Base-by-base conservation (phyloP, 2,113 vertebrate genomes). In the Corvus moneduloides region DNA sequence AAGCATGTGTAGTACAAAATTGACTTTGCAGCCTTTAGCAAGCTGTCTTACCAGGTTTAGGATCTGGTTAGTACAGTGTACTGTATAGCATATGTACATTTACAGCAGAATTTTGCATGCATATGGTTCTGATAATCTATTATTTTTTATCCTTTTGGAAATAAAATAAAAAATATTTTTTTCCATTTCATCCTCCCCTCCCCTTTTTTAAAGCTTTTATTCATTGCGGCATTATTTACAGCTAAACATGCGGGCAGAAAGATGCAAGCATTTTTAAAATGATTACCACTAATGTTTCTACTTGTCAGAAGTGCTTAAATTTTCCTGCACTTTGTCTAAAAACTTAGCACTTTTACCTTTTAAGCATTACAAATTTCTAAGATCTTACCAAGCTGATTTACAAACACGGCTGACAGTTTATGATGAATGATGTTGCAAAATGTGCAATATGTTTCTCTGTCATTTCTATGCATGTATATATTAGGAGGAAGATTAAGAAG, bases 221-320 rank as follows among this genome's bases (percentile, higher is more conserved):
- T 98, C 95, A 88, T 97, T 77, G 93, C 23, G 58, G 89, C 83
- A 89, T 97, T 98, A 98, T 98, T 98, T 98, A 98, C 97, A 98
- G 95, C 97, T 97, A 98, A 98, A 97, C 96, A 97, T 87, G 96
- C 95, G 97, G 98, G 97, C 96, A 97, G 98, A 78, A 97, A 97
- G 97, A 98, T 96, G 96, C 85, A 75, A 98, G 97, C 96, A 96
- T 98, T 98, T 98, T 98, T 24, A 97, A 97, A 98, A 98, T 98
- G 98, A 98, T 98, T 98, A 98, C 96, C 89, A 68, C 94, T 98
- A 98, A 98, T 98, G 97, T 98, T 97, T 98, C 97, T 97, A 90
- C 97, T 98, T 98, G 98, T 98, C 98, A 98, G 94, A 97, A 98
- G 97, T 94, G 96, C 97, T 98, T 98, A 98, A 97, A 98, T 98